A percentile compares a stretch with the other conserved stretches of the same genome.
phyloP scores from a whole-genome alignment of 2,113 vertebrate species.

The Kryptolebias marmoratus region DNA sequence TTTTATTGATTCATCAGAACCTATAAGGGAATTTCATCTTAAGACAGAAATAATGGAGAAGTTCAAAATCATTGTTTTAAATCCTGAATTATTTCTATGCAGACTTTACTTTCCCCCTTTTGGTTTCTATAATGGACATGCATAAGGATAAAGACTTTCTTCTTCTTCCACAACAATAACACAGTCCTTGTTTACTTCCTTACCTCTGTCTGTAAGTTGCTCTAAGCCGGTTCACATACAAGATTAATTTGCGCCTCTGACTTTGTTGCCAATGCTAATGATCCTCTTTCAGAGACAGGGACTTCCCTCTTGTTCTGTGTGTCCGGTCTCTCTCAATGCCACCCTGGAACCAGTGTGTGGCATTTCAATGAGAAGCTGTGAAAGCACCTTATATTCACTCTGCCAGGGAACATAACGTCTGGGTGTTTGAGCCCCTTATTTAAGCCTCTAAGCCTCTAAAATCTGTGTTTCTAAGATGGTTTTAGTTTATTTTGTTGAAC shows the following conservation, averaged over 20 bases:
- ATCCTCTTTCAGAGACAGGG: slow-evolving; percentile 62
- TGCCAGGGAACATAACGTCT: slow-evolving; percentile 34
- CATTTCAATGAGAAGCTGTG: slow-evolving; percentile 73
- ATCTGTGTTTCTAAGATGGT: neutral
- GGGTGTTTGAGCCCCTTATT: slow-evolving; percentile 1
- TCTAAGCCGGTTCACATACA: slow-evolving; percentile 60
- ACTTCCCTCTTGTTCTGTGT: slow-evolving; percentile 45
- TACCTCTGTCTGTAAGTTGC: slow-evolving; percentile 54
- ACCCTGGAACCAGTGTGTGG: slow-evolving; percentile 48
- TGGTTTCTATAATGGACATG: slow-evolving; percentile 40
- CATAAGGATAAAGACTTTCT: slow-evolving; percentile 43
- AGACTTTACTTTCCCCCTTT: slow-evolving; percentile 1
- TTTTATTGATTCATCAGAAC: too few relatives aligned
- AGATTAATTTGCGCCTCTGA: slow-evolving; percentile 65
- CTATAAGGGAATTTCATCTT: too few relatives aligned
- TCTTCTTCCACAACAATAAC: slow-evolving; percentile 43
- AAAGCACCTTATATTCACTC: slow-evolving; percentile 56
- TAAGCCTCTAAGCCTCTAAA: neutral
- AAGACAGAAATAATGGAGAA: neutral
- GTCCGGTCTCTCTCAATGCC: slow-evolving; percentile 42
- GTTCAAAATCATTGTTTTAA: slow-evolving; percentile 2
- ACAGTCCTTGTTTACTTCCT: slow-evolving; percentile 41
- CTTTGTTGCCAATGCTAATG: slow-evolving; percentile 71
- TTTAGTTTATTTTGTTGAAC: neutral
- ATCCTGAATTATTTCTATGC: slow-evolving; percentile 3